Base-by-base conservation (phyloP, 2,113 vertebrate genomes). In the Tichodroma muraria region DNA sequence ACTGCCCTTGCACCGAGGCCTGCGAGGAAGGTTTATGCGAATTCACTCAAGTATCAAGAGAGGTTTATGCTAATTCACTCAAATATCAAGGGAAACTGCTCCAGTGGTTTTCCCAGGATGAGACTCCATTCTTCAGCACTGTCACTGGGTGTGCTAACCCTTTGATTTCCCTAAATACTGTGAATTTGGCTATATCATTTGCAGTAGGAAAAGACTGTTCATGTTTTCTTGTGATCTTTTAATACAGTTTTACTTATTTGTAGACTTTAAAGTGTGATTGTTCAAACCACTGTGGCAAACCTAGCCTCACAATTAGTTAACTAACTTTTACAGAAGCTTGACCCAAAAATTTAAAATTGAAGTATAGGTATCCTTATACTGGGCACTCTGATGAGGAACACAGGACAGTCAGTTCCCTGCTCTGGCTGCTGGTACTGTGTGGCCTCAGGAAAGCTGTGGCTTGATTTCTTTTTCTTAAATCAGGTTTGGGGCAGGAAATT, bases 301-400 rank as follows among this genome's bases (percentile, higher is more conserved):
- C 15, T 11, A 25, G 37, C 57, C 40, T 72, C 11, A 35, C 2
- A 2, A n/a, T n/a, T n/a, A n/a, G 1, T 33, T 31, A 70, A 83
- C 22, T 37, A 54, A 56, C n/a, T 56, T 30, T 42, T 14, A 31
- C 10, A 28, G n/a, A 35, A 56, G 11, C 14, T 40, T 24, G 21
- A 44, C 37, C 42, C 44, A 30, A 13, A 27, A 23, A 16, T 30
- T 45, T 35, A 12, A 16, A 66, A 38, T 1, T 25, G 2, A 53
- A 23, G 9, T 1, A 1, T 8, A 9, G 6, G 6, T 31, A 56
- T 61, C 23, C 17, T 35, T 31, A 15, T 18, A 30, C 6, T 1
- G 3, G 44, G 59, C 23, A 53, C 4, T 24, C 11, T 8, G 15
- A 18, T 3, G 1, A 3, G 17, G 8, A 31, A 61, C 66, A 45